Evolutionary conservation across 2,888 invertebrate genomes (phyloP), one percentile per base, ranked within the genome.

Genomic region (Pomacea canaliculata): DNA sequence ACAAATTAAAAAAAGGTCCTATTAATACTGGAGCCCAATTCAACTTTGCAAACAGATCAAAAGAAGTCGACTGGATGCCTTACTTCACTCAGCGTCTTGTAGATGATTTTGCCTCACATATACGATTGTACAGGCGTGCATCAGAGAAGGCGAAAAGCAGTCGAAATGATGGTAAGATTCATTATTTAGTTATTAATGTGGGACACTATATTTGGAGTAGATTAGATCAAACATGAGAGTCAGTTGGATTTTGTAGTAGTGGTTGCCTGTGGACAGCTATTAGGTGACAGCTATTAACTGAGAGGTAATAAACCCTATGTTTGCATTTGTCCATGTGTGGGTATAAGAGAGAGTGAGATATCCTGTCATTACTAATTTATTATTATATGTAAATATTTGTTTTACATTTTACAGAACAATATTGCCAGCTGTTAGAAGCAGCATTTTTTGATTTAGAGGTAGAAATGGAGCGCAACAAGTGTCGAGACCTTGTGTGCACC

Each of bases 361-460:
- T 37, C 37, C 37, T 37, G 37, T 37, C 37, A 37, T 5, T 37
- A 37, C 37, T 37, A 37, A 37, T 5, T 37, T 37, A 37, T 5
- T 37, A 37, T 37, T 37, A 37, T 37, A 37, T 37, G 37, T 37
- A 37, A 37, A 37, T 37, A 37, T 37, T 37, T 37, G 37, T 37
- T 37, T 37, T 37, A 37, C 37, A 1, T 37, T 37, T 37, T 69
- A 12, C 62, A 74, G 69, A 69, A 60, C 74, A 74, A 48, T 74
- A 74, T 49, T 74, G 69, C 23, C 69, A 74, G 63, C 56, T 74
- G 63, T 90, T 95, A 76, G 94, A 95, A 86, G 94, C 95, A 85
- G 93, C 95, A 89, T 97, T 97, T 91, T 97, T 97, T 91, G 96
- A 97, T 89, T 91, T 96, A 83, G 97, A 97, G 92, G 93, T 94